A percentile compares a stretch with the other conserved stretches of the same genome.
phyloP scores from a whole-genome alignment of 2,113 vertebrate genomes.

The Oryzias celebensis region DNA sequence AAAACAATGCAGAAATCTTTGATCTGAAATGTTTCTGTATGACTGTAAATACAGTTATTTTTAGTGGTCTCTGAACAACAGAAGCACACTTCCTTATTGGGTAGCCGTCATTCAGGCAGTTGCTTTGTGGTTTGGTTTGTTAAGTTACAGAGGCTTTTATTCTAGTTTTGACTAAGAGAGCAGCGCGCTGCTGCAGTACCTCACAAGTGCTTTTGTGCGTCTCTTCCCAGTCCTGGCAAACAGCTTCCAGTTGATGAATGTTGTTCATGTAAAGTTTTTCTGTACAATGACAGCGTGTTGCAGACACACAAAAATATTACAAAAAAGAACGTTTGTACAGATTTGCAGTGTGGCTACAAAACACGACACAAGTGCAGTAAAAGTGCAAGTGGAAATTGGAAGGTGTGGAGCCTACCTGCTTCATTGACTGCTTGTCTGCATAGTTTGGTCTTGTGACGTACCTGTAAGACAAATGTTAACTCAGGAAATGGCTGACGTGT shows the following conservation, averaged over 20 bases:
- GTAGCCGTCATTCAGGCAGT: conserved; percentile 4
- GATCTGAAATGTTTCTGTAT: neutral
- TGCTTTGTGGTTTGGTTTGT: conserved; percentile 2
- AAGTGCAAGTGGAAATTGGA: neutral
- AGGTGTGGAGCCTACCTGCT: conserved; percentile 79
- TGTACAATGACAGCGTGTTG: conserved; percentile 48
- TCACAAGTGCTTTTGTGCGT: conserved; percentile 89
- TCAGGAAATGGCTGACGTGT: conserved; percentile 1
- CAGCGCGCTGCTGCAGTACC: conserved; percentile 68
- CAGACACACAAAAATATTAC: neutral
- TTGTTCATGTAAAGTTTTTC: conserved; percentile 82
- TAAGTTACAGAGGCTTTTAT: neutral
- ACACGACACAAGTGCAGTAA: neutral
- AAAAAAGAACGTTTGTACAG: neutral
- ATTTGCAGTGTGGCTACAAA: neutral
- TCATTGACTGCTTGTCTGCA: conserved; percentile 82
- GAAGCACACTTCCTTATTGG: neutral
- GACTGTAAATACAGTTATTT: neutral
- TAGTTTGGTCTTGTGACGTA: conserved; percentile 85
- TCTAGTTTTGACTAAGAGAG: neutral
- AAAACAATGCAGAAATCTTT: neutral
- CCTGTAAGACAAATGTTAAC: conserved; percentile 66
- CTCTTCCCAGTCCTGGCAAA: conserved; percentile 86
- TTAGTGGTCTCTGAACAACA: conserved; percentile 1
- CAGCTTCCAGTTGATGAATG: conserved; percentile 80